Evolutionary conservation across 2,113 vertebrate species (phyloP), one percentile per base, ranked within the genome.

Genomic region (Thermophis baileyi): DNA sequence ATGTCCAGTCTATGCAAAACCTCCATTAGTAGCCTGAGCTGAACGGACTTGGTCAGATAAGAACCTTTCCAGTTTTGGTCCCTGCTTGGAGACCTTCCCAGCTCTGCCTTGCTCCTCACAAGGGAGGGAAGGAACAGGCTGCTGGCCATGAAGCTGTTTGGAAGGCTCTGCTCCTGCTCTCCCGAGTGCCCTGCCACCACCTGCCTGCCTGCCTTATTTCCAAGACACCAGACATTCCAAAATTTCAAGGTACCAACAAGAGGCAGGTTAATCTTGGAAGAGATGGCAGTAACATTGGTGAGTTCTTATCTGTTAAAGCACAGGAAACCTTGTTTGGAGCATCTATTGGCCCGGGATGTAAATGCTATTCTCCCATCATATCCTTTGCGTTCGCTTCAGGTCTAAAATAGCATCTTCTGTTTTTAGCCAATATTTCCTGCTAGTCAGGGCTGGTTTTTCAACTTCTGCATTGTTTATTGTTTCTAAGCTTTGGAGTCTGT

Each of bases 1-100:
- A 96, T 35, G 94, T 95, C 97, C 96, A 86, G 97, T 97, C 98
- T 98, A 98, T 98, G 98, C 98, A 98, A 98, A 97, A 96, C 95
- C 88, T 95, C 95, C 95, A 88, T 93, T 92, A 94, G 96, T 94
- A 94, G 96, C 96, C 95, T 96, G 96, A 95, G 92, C 95, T 95
- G 85, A 86, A 0, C 55, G 88, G 18, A n/a, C 44, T 54, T 47
- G 35, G 93, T 95, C 96, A 95, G 89, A 93, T 94, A 95, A 96
- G n/a, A 96, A 96, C 96, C 96, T 95, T 94, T 96, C 95, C 86
- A 96, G 96, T 94, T 93, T 96, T 95, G n/a, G 95, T 95, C 85
- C 12, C 93, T 94, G 88, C 18, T 49, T 85, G 93, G 40, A 57
- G 18, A 8, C 35, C 93, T 40, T 87, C 46, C 14, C 50, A 30